Evolutionary conservation across 2,888 invertebrate species (phyloP).

Genomic region (Chromoteleia sp.): DNA sequence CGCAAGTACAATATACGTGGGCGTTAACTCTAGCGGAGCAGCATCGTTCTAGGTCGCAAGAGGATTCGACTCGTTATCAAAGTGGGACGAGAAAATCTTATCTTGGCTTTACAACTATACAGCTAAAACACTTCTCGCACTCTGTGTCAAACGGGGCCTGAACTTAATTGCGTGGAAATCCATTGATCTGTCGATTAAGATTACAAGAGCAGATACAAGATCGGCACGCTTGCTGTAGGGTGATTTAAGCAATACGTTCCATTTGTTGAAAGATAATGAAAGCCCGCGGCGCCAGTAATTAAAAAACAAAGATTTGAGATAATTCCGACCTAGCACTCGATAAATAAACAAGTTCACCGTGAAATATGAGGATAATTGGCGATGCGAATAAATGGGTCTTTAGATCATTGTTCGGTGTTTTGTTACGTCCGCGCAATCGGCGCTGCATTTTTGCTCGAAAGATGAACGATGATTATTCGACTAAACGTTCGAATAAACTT

Average conservation of each 20-base stretch:
- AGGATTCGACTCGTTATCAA: slow-evolving; percentile 67
- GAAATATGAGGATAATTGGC: slow-evolving; percentile 48
- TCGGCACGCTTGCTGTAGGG: slow-evolving; percentile 64
- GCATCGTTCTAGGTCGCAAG: slow-evolving; percentile 65
- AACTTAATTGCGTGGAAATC: slow-evolving; percentile 69
- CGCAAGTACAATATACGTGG: slow-evolving; percentile 31
- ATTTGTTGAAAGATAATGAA: slow-evolving; percentile 68
- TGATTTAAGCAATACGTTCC: slow-evolving; percentile 67
- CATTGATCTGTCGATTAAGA: slow-evolving; percentile 70
- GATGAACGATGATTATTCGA: too few relatives aligned
- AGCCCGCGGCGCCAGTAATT: slow-evolving; percentile 62
- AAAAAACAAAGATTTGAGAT: slow-evolving; percentile 66
- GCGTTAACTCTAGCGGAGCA: slow-evolving; percentile 39
- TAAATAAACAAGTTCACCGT: slow-evolving; percentile 64
- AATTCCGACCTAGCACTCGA: slow-evolving; percentile 61
- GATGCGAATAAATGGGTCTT: slow-evolving; percentile 54
- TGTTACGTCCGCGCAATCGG: slow-evolving; percentile 2
- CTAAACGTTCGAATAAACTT: too few relatives aligned
- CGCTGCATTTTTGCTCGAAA: background rate
- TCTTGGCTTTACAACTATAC: slow-evolving; percentile 41
- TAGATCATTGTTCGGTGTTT: slow-evolving; percentile 38
- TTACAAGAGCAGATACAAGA: slow-evolving; percentile 67
- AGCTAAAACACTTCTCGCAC: slow-evolving; percentile 65
- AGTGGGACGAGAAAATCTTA: slow-evolving; percentile 70
- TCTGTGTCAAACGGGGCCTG: slow-evolving; percentile 50